Percentiles rank a stretch among this genome's conserved stretches.
Evolutionary conservation across 2,888 invertebrate genomes (phyloP).

Genomic region (Andrena flavipes): DNA sequence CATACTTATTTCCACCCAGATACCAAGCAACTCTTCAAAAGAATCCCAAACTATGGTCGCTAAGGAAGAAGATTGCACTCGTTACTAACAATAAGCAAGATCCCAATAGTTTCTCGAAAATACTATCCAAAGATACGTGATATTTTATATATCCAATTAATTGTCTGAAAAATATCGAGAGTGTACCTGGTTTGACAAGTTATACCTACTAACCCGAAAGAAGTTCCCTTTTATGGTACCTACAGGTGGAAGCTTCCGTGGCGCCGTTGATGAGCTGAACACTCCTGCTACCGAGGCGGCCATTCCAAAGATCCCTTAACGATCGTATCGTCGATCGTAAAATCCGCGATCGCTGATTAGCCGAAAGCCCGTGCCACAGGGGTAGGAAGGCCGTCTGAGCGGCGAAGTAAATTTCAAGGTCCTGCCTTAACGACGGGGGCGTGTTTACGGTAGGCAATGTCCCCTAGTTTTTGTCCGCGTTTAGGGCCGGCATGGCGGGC

Average conservation of each 20-base stretch:
- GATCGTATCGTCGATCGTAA: constrained; percentile 67
- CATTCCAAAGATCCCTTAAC: constrained; percentile 52
- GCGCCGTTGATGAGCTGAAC: constrained; percentile 31
- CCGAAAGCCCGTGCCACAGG: constrained; percentile 39
- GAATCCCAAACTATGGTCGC: too few relatives aligned
- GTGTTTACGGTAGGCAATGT: constrained; percentile 71
- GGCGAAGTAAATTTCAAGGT: constrained; percentile 64
- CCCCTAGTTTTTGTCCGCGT: constrained; percentile 67
- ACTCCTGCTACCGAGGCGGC: constrained; percentile 32
- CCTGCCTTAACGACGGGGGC: constrained; percentile 75
- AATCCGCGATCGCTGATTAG: constrained; percentile 73
- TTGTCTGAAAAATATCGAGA: not conserved
- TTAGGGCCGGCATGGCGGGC: constrained; percentile 38
- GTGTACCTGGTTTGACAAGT: not conserved
- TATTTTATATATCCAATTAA: too few relatives aligned
- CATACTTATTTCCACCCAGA: too few relatives aligned
- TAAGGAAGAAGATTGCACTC: too few relatives aligned
- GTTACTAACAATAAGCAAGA: too few relatives aligned
- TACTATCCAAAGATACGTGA: too few relatives aligned
- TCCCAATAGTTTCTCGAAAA: too few relatives aligned
- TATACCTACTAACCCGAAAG: not conserved
- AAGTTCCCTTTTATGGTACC: constrained; percentile 10
- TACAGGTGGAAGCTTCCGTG: constrained; percentile 26
- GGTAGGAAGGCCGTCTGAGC: constrained; percentile 36
- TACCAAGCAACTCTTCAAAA: too few relatives aligned